Evolutionary conservation across 2,113 vertebrate genomes (phyloP).

Genomic region (Rutilus rutilus): DNA sequence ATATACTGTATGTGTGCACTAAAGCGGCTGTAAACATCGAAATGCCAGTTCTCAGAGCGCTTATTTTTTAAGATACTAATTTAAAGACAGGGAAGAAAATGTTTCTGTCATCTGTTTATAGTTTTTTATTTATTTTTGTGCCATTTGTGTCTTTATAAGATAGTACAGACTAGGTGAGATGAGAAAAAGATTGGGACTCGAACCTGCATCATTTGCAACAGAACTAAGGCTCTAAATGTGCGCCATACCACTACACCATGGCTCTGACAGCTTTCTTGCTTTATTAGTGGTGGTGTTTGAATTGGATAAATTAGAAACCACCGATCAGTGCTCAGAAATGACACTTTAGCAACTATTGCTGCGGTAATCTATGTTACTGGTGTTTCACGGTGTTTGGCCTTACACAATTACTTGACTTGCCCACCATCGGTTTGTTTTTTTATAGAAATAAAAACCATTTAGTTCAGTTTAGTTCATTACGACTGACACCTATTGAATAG

Average conservation of each 20-base stretch:
- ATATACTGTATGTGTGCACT: neutral
- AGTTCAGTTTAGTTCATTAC: no score
- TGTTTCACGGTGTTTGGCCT: no score
- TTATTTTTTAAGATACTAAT: conserved; percentile 1
- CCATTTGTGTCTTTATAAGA: neutral
- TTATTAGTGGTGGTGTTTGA: neutral
- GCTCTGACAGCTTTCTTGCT: neutral
- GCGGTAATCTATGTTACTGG: no score
- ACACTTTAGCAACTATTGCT: neutral
- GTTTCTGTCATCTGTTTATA: conserved; percentile 1
- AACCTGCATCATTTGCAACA: no score
- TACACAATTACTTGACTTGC: no score
- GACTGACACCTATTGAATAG: no score
- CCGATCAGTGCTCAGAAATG: neutral
- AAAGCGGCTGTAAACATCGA: conserved; percentile 8
- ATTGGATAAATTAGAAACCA: neutral
- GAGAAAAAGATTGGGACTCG: no score
- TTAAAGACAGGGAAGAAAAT: neutral
- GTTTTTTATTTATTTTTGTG: neutral
- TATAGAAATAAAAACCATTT: no score
- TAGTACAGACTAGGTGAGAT: neutral
- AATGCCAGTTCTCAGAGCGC: neutral
- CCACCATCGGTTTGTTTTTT: no score
- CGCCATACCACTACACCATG: neutral
- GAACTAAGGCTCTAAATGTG: neutral